These are phyloP conservation scores for Melanotaenia boesemani DNA, from an alignment of 2,797 vertebrate genomes.

Conservation along the genomic window DNA sequence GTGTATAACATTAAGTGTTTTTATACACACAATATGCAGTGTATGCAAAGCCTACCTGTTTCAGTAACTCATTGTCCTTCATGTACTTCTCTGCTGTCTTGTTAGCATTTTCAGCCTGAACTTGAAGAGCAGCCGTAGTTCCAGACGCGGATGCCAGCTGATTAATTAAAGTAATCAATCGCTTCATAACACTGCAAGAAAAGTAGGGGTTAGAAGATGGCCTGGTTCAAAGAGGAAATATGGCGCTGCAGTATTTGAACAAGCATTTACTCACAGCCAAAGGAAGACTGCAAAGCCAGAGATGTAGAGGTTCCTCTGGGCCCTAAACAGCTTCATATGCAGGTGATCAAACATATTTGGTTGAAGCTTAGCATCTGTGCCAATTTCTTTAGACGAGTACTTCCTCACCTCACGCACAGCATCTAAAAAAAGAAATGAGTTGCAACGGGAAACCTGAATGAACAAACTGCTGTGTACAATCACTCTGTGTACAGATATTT, in stretches of 20 bases:
- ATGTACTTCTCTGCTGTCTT: conserved; percentile 88
- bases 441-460: background rate
- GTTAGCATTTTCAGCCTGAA: conserved; percentile 86
- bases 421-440: conserved; percentile 75
- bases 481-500: no score
- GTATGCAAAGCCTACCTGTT: conserved; percentile 78
- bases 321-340: conserved; percentile 96
- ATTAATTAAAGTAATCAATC: conserved; percentile 91
- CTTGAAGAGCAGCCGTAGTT: conserved; percentile 84
- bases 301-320: conserved; percentile 95
- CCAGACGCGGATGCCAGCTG: conserved; percentile 86
- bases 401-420: conserved; percentile 93
- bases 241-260: background rate
- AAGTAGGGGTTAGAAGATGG: background rate
- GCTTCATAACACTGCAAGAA: conserved; percentile 83
- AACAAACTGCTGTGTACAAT: no score
- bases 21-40: no score
- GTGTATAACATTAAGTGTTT: no score
- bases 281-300: conserved; percentile 95
- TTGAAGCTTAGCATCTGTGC: conserved; percentile 70
- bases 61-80: conserved; percentile 90
- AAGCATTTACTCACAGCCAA: conserved; percentile 90
- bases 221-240: background rate
- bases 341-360: conserved; percentile 87
- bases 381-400: conserved; percentile 81